These are phyloP conservation scores for Prionailurus bengalensis DNA, from an alignment of 2,113 vertebrate genomes.

Conservation along the genomic window DNA sequence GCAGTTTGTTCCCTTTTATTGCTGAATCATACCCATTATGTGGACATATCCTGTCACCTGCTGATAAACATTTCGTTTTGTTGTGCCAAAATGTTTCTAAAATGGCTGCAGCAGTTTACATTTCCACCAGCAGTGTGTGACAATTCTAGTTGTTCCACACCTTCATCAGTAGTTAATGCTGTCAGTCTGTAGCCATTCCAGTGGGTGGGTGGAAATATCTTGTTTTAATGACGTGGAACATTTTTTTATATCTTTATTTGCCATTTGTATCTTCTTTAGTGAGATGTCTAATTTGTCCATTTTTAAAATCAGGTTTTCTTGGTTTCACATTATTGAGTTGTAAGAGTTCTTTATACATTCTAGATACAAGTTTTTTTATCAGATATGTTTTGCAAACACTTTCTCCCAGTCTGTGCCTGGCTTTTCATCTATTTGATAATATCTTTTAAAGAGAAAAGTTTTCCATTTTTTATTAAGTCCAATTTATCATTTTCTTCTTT, in stretches of 20 bases:
- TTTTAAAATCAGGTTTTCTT: neutral
- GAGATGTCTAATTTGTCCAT: neutral
- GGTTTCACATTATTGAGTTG: neutral
- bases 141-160: neutral
- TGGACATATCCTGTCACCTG: neutral
- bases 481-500: neutral
- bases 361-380: neutral
- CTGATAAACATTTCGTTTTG: neutral
- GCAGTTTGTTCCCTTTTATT: neutral
- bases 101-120: slow-evolving; percentile 3
- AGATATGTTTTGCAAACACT: neutral
- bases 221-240: neutral
- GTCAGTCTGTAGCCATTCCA: neutral
- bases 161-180: neutral
- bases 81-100: slow-evolving; percentile 11
- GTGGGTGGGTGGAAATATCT: neutral
- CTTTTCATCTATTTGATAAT: slow-evolving; percentile 32
- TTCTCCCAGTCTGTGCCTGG: neutral
- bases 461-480: slow-evolving; percentile 14
- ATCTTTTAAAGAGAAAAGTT: slow-evolving; percentile 16
- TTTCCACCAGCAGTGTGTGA: neutral
- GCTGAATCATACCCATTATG: neutral
- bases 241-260: slow-evolving; percentile 15
- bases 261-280: neutral
- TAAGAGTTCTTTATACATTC: neutral